phyloP scores from a whole-genome alignment of 2,797 vertebrate species.

The Urosaurus nigricauda region DNA sequence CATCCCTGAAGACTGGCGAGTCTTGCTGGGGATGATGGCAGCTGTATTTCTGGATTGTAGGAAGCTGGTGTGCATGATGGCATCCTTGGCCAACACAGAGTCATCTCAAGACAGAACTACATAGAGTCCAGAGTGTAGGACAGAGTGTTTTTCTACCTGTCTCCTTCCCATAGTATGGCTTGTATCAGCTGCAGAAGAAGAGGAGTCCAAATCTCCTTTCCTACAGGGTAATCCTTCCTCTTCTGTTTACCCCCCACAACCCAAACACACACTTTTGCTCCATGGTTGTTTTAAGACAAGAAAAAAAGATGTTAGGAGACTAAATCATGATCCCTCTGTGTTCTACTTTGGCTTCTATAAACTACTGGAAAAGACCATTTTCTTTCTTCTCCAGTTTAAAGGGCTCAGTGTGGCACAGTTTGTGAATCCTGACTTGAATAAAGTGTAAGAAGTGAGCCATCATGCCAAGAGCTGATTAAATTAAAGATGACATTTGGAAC shows the following conservation, averaged over 20 bases:
- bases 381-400: neutral
- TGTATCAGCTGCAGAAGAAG: neutral
- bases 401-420: too few species aligned
- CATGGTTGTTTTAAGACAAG: neutral
- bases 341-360: neutral
- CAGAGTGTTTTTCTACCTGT: neutral
- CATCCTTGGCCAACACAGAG: neutral
- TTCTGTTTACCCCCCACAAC: neutral
- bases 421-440: neutral
- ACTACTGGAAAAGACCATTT: neutral
- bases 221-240: neutral
- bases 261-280: too few species aligned
- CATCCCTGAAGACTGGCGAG: too few species aligned
- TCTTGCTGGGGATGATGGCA: too few species aligned
- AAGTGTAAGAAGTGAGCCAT: constrained; percentile 17
- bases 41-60: too few species aligned
- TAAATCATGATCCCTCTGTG: neutral
- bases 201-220: too few species aligned
- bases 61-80: neutral
- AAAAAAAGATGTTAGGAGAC: neutral
- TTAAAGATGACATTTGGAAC: constrained; percentile 24
- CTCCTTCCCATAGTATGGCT: neutral
- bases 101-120: neutral
- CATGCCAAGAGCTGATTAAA: neutral
- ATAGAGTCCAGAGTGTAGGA: neutral